Evolutionary conservation across 92 coral and sea anemone species (phyloP), one percentile per base, ranked within the genome.

Genomic region (Epizoanthus ramosus): DNA sequence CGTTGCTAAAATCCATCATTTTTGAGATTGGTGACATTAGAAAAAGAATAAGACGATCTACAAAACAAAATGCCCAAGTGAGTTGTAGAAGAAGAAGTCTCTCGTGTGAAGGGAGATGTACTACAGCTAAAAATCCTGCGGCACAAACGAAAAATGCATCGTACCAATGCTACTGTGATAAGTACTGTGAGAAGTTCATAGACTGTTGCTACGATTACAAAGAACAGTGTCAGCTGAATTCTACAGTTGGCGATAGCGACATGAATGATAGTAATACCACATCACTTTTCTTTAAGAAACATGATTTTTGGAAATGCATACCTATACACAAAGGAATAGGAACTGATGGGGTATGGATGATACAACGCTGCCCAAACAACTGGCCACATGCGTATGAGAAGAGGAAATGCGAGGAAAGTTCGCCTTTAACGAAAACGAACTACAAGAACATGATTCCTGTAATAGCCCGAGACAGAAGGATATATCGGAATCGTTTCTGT

Each of bases 401-500:
- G 10, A 9, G 9, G 2, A 50, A 50, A 50, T 50, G 54, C 54
- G 10, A 13, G 9, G 9, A 50, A 50, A 9, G 3, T 9, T 50
- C 54, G 13, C 54, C 14, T 50, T 50, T 50, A 50, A 50, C 54
- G 2, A 39, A 68, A 2, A 31, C 12, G 5, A 83, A 79, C 41
- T 14, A 67, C 14, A 66, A 64, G 25, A 68, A 70, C 45, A 77
- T 43, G 43, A 79, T 83, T 10, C 91, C 92, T 3, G 75, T 75
- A 12, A 57, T 79, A n/a, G 66, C 79, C 23, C 80, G 83, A 61
- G 25, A 77, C 22, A 53, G 69, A 37, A 79, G 0, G 25, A 89
- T 77, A 33, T 89, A 68, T 67, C 66, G 79, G 43, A 89, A 89
- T 41, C 45, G 53, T 57, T 76, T 63, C 72, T 89, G 89, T 63